These are phyloP conservation scores for Falco biarmicus DNA, from an alignment of 2,797 vertebrate species.

Conservation along the genomic window DNA sequence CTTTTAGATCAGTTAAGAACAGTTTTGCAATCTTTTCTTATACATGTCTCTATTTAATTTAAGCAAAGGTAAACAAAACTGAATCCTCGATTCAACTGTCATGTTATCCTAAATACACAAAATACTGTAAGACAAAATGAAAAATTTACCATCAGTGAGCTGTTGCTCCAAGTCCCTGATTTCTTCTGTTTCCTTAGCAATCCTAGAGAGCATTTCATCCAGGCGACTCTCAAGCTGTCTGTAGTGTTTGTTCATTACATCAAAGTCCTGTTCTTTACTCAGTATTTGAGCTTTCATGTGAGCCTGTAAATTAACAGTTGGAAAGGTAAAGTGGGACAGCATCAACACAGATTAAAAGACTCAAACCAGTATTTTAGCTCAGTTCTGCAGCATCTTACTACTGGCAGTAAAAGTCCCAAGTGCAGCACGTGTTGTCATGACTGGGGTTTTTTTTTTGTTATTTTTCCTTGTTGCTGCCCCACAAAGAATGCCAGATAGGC, in stretches of 20 bases:
- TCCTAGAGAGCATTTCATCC: conserved; percentile 87
- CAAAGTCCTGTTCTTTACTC: conserved; percentile 81
- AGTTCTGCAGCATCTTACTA: not conserved
- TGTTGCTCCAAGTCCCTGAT: conserved; percentile 94
- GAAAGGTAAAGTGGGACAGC: not conserved
- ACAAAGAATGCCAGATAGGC: not conserved
- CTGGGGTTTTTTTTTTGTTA: not conserved
- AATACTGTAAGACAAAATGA: not conserved
- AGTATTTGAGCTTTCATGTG: conserved; percentile 81
- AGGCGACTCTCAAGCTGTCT: conserved; percentile 85
- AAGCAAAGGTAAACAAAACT: not conserved
- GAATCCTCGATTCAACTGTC: not conserved
- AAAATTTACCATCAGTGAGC: conserved; percentile 86
- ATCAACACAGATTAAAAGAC: not conserved
- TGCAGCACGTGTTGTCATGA: not conserved
- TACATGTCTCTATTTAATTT: not conserved
- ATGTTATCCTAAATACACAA: not conserved
- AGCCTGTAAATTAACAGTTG: conserved; percentile 66
- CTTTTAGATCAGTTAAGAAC: not conserved
- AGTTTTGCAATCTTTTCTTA: not conserved
- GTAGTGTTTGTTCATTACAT: conserved; percentile 84
- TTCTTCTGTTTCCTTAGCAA: conserved; percentile 90
- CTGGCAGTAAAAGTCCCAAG: not conserved
- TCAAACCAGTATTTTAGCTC: not conserved
- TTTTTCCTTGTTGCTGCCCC: not conserved